Evolutionary conservation across 2,113 vertebrate species (phyloP), one percentile per base, ranked within the genome.

Genomic region (Dipodomys ordii): DNA sequence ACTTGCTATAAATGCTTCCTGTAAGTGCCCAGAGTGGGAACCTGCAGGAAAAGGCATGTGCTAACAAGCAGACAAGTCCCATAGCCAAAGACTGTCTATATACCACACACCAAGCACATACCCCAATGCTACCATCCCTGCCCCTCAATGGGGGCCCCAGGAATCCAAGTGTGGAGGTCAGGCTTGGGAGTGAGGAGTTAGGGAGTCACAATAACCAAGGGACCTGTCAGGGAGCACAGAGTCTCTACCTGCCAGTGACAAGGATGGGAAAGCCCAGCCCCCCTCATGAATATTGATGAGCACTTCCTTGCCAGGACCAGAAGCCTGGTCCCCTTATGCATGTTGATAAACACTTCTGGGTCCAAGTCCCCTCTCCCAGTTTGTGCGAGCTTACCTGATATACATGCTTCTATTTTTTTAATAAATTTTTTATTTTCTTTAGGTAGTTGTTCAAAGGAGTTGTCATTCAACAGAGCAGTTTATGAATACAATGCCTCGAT

Each of bases 1-100:
- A 65, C 88, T 90, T 82, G 76, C 91, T 95, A 25, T 83, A 96
- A 90, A 88, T 27, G 39, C 46, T 96, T 90, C 85, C 78, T 90
- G n/a, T 88, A 93, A 93, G 86, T 49, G 68, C 79, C 44, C 25
- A 68, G 78, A 79, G 78, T 88, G 84, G 89, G 90, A 91, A 89
- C 4, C 64, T 83, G 71, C 44, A 93, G 86, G 68, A 85, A 90
- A 85, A 86, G 18, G 39, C 49, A 69, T 25, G 62, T 71, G n/a
- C 81, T 18, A 65, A 93, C 15, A 77, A 46, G 60, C 12, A 93
- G 67, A 22, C 71, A 86, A 74, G 23, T 85, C 44, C 85, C 82
- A 46, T 2, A 1, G 39, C 71, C 16, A 69, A 79, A 23, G 44
- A 80, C 64, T 39, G 27, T 74, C 46, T 71, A 60, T 32, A 57